A percentile compares a stretch with the other conserved stretches of the same genome.
Evolutionary conservation across 2,113 vertebrate species (phyloP).

Genomic region (Glaucidium brasilianum): DNA sequence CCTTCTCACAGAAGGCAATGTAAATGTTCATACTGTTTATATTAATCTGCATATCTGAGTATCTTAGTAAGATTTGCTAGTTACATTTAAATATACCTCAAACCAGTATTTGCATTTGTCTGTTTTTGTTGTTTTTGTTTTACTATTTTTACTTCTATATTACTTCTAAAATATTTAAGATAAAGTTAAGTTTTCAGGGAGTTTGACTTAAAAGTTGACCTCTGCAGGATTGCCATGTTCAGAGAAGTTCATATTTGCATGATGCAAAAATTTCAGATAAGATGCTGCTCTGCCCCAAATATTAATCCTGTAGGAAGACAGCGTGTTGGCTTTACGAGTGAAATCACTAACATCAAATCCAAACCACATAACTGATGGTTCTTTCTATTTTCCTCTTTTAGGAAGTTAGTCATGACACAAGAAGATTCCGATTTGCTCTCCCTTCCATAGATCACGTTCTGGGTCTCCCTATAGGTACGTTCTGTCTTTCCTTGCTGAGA

Average conservation of each 20-base stretch:
- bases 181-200: not conserved
- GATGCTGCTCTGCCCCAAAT: not conserved
- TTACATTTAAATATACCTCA: not conserved
- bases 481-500: not conserved
- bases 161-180: not conserved
- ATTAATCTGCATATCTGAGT: not conserved
- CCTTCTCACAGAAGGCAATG: not conserved
- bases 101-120: not conserved
- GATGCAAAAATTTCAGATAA: not conserved
- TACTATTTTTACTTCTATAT: not conserved
- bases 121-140: not conserved
- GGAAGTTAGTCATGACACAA: slow-evolving; percentile 91
- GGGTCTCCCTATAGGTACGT: slow-evolving; percentile 91
- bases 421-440: slow-evolving; percentile 92
- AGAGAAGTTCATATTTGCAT: not conserved
- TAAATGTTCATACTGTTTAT: not conserved
- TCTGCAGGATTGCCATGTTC: not conserved
- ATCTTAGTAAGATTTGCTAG: not conserved
- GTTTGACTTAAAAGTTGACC: not conserved
- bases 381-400: slow-evolving; percentile 38
- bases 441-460: slow-evolving; percentile 83
- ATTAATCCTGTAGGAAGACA: not conserved
- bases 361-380: not conserved
- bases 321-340: not conserved
- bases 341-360: not conserved